Conservation (phyloP, 2,888 invertebrate species). For the Agonopterix subpropinquella region DNA sequence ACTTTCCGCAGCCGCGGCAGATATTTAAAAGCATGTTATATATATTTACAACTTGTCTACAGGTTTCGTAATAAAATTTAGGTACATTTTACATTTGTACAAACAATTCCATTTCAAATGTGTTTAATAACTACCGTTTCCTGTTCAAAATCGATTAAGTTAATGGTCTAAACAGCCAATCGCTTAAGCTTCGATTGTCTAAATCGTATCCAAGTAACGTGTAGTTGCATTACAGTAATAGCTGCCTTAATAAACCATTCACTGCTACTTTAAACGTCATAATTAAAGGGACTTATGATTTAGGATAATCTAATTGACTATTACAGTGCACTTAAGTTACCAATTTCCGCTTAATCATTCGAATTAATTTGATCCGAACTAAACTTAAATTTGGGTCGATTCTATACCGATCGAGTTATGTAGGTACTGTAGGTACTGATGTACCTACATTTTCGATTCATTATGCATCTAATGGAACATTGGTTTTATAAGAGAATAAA, state of each 20-base stretch:
- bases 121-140: neutral
- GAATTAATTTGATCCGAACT: constrained; percentile 25
- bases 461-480: too few species aligned
- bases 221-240: constrained; percentile 24
- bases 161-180: neutral
- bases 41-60: too few species aligned
- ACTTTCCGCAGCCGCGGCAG: too few species aligned
- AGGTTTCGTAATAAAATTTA: too few species aligned
- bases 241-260: constrained; percentile 13
- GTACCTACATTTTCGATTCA: too few species aligned
- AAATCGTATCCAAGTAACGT: constrained; percentile 17
- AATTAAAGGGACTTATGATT: constrained; percentile 25
- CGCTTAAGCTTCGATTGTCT: constrained; percentile 18
- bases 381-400: neutral
- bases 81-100: too few species aligned
- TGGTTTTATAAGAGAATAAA: too few species aligned
- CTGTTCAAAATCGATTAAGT: neutral
- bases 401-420: too few species aligned
- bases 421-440: too few species aligned
- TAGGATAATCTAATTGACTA: constrained; percentile 20
- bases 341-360: constrained; percentile 36
- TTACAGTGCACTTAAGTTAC: constrained; percentile 15
- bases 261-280: constrained; percentile 6
- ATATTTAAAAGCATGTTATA: too few species aligned
- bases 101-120: neutral